These are phyloP conservation scores for Columba guinea DNA, from an alignment of 2,797 vertebrate species.

Conservation along the genomic window DNA sequence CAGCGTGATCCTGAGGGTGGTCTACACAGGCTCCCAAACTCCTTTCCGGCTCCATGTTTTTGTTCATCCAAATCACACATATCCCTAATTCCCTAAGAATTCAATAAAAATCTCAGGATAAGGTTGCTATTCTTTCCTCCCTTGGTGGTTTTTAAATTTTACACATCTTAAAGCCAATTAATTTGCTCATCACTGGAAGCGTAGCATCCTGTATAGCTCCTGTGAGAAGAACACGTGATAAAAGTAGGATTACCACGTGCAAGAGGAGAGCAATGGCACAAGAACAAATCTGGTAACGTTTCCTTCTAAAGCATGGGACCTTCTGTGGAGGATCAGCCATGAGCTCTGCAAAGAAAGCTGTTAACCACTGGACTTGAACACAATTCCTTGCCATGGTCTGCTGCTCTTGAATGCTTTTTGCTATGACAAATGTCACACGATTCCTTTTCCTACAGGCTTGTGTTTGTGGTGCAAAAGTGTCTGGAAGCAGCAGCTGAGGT, in stretches of 20 bases:
- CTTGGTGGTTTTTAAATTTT: not conserved
- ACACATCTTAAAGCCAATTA: constrained; percentile 1
- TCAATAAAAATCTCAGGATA: not conserved
- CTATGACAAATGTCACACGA: fast-evolving
- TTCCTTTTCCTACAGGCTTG: not conserved
- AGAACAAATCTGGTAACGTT: not conserved
- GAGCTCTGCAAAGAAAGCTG: not conserved
- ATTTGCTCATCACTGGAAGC: not conserved
- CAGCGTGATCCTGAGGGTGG: not conserved
- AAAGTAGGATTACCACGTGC: constrained; percentile 20
- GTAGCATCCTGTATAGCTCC: not conserved
- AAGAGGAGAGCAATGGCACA: not conserved
- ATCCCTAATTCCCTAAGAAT: not conserved
- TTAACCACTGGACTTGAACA: not conserved
- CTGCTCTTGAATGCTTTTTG: not conserved
- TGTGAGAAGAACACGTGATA: not conserved
- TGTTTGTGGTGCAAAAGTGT: not conserved
- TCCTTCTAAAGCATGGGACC: not conserved
- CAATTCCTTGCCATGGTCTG: not conserved
- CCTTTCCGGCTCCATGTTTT: not conserved
- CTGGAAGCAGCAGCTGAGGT: not conserved
- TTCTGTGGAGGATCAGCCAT: not conserved
- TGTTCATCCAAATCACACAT: not conserved
- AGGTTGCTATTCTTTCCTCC: constrained; percentile 7
- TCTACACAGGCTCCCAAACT: not conserved